phyloP scores from a whole-genome alignment of 1,140 invertebrate genomes.

The Drosophila lini region DNA sequence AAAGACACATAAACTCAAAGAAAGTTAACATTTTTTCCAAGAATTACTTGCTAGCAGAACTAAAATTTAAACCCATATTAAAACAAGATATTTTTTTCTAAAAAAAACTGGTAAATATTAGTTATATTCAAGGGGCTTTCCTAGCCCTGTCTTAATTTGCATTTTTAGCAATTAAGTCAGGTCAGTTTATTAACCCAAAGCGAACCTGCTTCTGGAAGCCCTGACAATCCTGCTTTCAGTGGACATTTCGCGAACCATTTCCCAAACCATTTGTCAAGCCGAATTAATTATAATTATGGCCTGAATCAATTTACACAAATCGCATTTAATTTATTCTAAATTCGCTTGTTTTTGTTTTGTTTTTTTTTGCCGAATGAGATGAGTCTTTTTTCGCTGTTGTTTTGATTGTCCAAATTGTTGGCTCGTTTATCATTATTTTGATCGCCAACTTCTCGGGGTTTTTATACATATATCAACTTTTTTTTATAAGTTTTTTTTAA shows the following conservation, averaged over 20 bases:
- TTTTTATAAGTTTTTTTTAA: conserved; percentile 3
- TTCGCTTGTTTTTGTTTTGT: conserved; percentile 6
- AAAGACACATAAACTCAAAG: not conserved
- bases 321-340: conserved; percentile 40
- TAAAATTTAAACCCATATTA: not conserved
- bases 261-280: conserved; percentile 38
- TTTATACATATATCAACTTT: not conserved
- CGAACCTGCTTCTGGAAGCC: not conserved
- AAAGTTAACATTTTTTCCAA: not conserved
- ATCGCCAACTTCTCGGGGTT: conserved; percentile 12
- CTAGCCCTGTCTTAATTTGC: not conserved
- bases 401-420: conserved; percentile 54
- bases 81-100: not conserved
- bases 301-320: conserved; percentile 38
- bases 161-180: not conserved
- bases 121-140: not conserved
- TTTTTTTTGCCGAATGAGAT: conserved; percentile 23
- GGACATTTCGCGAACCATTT: conserved; percentile 13
- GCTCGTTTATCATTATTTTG: conserved; percentile 35
- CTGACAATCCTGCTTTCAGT: conserved; percentile 14
- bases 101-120: not conserved
- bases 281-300: conserved; percentile 45
- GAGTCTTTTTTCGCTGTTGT: conserved; percentile 12
- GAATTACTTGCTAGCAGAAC: not conserved
- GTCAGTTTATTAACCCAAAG: not conserved